Evolutionary conservation across 2,113 vertebrate genomes (phyloP).

Genomic region (Mastomys natalensis): DNA sequence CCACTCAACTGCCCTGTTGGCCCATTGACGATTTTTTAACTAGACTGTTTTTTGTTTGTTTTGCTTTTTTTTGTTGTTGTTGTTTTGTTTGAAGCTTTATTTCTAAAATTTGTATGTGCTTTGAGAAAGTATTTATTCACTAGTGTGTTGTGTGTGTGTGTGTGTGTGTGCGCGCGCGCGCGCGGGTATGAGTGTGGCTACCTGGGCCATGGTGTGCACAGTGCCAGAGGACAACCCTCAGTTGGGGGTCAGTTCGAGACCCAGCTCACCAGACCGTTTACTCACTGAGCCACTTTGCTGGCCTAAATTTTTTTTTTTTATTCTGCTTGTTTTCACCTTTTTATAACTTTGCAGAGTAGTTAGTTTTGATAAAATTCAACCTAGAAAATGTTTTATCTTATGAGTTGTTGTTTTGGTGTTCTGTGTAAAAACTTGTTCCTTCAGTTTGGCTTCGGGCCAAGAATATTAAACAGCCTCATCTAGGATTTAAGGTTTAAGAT

Average conservation of each 20-base stretch:
- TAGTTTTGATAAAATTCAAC: constrained; percentile 18
- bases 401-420: not conserved
- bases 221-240: not conserved
- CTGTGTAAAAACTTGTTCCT: constrained; percentile 8
- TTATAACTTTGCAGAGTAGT: not conserved
- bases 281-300: not conserved
- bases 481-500: constrained; percentile 34
- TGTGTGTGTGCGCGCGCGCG: not conserved
- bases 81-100: not conserved
- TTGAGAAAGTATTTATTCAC: not conserved
- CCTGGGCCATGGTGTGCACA: not conserved
- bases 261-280: not conserved
- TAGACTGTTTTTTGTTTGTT: not conserved
- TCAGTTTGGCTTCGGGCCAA: constrained; percentile 34
- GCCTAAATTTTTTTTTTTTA: not conserved
- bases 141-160: not conserved
- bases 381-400: not conserved
- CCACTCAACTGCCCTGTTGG: not conserved
- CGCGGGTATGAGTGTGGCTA: not conserved
- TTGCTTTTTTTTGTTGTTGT: not conserved
- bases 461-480: not conserved
- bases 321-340: constrained; percentile 22
- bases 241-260: not conserved
- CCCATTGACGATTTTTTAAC: not conserved
- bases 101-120: constrained; percentile 17